Base-by-base conservation (phyloP, 2,797 vertebrate species). In the Sarcoramphus papa region DNA sequence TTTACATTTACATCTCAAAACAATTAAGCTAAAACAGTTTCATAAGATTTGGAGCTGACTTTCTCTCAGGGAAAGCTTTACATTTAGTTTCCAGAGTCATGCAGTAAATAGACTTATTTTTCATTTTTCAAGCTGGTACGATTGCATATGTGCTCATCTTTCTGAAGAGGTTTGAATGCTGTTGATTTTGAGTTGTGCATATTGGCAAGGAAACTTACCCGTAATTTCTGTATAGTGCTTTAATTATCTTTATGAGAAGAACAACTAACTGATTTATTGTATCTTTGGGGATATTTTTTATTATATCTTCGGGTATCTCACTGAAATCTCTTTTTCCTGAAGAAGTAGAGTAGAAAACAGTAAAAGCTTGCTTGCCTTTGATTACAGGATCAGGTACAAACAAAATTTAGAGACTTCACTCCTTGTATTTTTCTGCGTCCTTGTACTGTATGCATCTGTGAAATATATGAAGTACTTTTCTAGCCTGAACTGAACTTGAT, bases 1-100 rank as follows among this genome's bases (percentile, higher is more conserved):
- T 95, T 96, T 94, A 79, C 87, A 76, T 93, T 94, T 92, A 54
- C 91, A 93, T 95, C 93, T 97, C 89, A 85, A 92, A 96, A 94
- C 88, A 92, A 94, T 95, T 93, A 88, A 92, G 60, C 54, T 92
- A 62, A 90, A 94, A 84, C 62, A 69, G 72, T 60, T 96, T 94
- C 69, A 10, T 82, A 85, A 85, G 92, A 37, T 53, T 78, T 56
- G 51, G 68, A 94, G 79, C 69, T 75, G 85, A 40, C 87, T 92
- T 95, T 81, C 69, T 95, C 85, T 85, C 51, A 60, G 69, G 69
- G 64, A 93, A 85, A 45, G 47, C 82, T 94, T 93, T 84, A 63
- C 28, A 30, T 88, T 88, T 74, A 56, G 50, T 86, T 95, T 88
- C 57, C 59, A 77, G 87, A 94, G 62, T 75, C 57, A 43, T 7